Percentiles rank a stretch among this genome's conserved stretches.
Evolutionary conservation across 2,888 invertebrate species (phyloP).

Genomic region (Actias luna): DNA sequence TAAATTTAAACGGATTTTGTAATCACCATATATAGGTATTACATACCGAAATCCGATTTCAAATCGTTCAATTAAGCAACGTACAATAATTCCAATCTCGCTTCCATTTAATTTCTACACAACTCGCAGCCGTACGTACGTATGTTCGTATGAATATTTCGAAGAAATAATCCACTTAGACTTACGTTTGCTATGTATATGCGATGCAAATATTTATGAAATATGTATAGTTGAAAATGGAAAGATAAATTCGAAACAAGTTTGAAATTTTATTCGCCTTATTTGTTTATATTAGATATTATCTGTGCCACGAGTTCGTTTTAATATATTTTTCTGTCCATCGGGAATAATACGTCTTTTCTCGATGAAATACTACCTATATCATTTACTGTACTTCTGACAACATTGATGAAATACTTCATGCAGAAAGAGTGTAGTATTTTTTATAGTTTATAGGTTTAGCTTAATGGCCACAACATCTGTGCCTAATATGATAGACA

Average conservation of each 20-base stretch:
- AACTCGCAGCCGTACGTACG: slow-evolving; percentile 2
- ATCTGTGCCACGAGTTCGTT: too few species aligned
- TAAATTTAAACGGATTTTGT: background rate
- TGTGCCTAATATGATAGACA: too few species aligned
- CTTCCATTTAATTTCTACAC: slow-evolving; percentile 2
- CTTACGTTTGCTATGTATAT: background rate
- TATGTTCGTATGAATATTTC: background rate
- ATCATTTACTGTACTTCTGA: too few species aligned
- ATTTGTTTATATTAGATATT: background rate
- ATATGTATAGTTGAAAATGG: background rate
- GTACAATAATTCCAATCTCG: background rate
- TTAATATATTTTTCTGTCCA: too few species aligned
- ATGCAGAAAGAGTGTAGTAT: too few species aligned
- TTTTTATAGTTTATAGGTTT: too few species aligned
- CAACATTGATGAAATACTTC: too few species aligned
- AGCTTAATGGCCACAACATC: too few species aligned
- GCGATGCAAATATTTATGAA: background rate
- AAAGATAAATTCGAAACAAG: background rate
- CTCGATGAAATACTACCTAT: too few species aligned
- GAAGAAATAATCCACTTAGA: background rate
- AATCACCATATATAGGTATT: background rate
- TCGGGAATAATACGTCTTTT: too few species aligned
- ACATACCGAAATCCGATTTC: background rate
- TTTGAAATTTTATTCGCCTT: background rate
- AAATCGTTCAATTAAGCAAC: slow-evolving; percentile 9